Evolutionary conservation across 2,113 vertebrate genomes (phyloP), one percentile per base, ranked within the genome.

Genomic region (Hiodon alosoides): DNA sequence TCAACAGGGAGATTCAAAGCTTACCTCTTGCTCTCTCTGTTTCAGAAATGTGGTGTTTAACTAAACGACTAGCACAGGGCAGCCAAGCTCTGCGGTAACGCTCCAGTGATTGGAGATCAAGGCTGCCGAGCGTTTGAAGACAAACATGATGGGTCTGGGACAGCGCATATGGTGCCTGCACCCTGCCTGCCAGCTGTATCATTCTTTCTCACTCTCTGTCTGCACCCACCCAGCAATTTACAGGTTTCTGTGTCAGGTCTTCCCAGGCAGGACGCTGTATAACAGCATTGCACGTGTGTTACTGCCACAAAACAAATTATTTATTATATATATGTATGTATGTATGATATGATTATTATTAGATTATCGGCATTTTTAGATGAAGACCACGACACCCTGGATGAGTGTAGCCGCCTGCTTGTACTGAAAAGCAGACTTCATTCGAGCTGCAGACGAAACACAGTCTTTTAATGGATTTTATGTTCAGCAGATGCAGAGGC

Each of bases 151-250:
- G 65, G 71, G 54, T 4, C 47, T 71, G 60, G 58, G 62, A 77
- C 54, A 74, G 57, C 58, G 54, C 79, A 80, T 72, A 72, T 75
- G 79, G 79, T 50, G 52, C 64, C 66, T 54, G 11, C 9, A 47
- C 58, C 69, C n/a, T 52, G 50, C 17, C 61, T 51, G 69, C 72
- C 76, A 77, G 76, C 72, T 80, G 76, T 62, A 53, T 1, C 51
- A 47, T 16, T 6, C 58, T 71, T 6, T 60, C 64, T 46, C 57
- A 2, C 62, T 47, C 66, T 53, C 55, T 59, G 5, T 16, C 66
- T 31, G 55, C 47, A 50, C 59, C 52, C 66, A 69, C 57, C 17
- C 48, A 9, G 16, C 59, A 53, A 62, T 48, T 64, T 70, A 48
- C 75, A 62, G 50, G 58, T 65, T 64, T 68, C 17, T 47, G 58